These are phyloP conservation scores for Chunga burmeisteri DNA, from an alignment of 2,113 vertebrate species.

Conservation along the genomic window DNA sequence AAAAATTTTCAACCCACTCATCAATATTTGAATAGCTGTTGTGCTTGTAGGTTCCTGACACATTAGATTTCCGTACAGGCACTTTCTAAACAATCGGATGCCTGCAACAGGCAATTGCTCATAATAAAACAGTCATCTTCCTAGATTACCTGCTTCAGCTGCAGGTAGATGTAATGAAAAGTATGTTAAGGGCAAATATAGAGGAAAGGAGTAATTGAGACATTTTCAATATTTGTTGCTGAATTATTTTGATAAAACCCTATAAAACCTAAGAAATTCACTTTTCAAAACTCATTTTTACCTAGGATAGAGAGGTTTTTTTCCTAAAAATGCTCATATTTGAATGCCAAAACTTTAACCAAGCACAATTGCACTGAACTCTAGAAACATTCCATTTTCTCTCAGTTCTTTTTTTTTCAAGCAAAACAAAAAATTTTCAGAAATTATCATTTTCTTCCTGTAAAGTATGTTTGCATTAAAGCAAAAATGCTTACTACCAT, in stretches of 20 bases:
- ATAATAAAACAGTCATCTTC: background rate
- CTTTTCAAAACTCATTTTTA: background rate
- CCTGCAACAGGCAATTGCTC: background rate
- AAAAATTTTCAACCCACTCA: background rate
- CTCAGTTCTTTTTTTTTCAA: background rate
- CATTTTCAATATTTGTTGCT: background rate
- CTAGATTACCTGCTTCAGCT: background rate
- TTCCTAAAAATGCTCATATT: background rate
- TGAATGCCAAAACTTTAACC: background rate
- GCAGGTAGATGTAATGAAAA: background rate
- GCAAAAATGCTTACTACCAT: background rate
- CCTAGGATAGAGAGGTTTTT: background rate
- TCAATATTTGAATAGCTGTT: background rate
- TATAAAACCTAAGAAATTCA: background rate
- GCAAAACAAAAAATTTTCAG: background rate
- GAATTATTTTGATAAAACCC: background rate
- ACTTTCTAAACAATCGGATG: background rate
- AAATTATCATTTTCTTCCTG: background rate
- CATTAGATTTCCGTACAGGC: background rate
- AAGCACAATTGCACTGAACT: background rate
- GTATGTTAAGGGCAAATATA: background rate
- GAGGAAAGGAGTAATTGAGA: background rate
- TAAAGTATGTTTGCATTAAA: background rate
- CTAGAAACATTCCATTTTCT: background rate
- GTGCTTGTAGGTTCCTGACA: background rate